phyloP scores from a whole-genome alignment of 35 echinoderm and acorn worm species.

The Ophiothrix spiculata region DNA sequence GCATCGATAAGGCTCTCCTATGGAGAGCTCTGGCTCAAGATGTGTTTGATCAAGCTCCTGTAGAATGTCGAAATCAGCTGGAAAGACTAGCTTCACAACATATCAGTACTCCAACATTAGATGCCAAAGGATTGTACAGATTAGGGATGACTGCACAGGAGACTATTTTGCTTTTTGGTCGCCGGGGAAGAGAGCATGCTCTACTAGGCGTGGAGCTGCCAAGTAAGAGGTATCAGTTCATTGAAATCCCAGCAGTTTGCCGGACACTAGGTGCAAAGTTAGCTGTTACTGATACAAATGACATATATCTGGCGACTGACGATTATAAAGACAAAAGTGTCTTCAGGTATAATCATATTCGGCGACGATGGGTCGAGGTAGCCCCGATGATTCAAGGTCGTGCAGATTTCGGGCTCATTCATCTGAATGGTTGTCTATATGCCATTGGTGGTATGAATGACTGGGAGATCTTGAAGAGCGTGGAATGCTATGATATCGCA shows the following conservation, averaged over 20 bases:
- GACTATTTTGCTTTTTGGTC: slow-evolving; percentile 34
- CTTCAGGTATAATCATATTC: slow-evolving; percentile 63
- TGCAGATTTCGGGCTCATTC: slow-evolving; percentile 29
- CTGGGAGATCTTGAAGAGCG: slow-evolving; percentile 78
- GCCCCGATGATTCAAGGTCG: slow-evolving; percentile 59
- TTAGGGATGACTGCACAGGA: slow-evolving; percentile 57
- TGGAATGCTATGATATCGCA: slow-evolving; percentile 68
- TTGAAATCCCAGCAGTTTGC: slow-evolving; percentile 50
- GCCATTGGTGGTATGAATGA: slow-evolving; percentile 65
- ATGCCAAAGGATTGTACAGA: not conserved
- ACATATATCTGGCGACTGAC: slow-evolving; percentile 55
- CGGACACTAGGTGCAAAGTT: slow-evolving; percentile 47
- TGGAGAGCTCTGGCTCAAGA: not conserved
- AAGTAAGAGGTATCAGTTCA: slow-evolving; percentile 8
- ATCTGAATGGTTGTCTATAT: slow-evolving; percentile 40
- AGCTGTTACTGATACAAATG: slow-evolving; percentile 49
- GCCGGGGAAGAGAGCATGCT: slow-evolving; percentile 31
- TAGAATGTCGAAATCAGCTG: not conserved
- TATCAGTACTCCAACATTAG: not conserved
- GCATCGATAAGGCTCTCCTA: not conserved
- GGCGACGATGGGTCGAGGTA: slow-evolving; percentile 43
- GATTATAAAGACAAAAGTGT: slow-evolving; percentile 65
- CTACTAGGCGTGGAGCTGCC: slow-evolving; percentile 41
- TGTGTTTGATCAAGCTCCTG: not conserved
- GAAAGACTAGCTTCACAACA: not conserved